A percentile compares a stretch with the other conserved stretches of the same genome.
phyloP scores from a whole-genome alignment of 2,888 invertebrate genomes.

The Acrobasis suavella region DNA sequence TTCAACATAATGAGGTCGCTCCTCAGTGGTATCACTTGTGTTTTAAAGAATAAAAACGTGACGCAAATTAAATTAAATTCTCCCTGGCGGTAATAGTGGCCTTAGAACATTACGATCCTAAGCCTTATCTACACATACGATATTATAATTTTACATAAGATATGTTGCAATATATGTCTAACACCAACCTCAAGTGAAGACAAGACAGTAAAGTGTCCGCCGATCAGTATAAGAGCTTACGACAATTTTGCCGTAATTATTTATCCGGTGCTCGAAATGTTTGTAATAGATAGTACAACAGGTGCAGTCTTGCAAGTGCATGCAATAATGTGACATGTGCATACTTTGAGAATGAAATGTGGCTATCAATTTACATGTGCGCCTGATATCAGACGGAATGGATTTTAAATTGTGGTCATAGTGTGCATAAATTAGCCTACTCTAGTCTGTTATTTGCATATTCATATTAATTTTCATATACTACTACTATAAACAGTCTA shows the following conservation, averaged over 20 bases:
- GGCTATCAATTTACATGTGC: neutral
- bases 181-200: no score
- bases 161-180: no score
- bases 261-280: neutral
- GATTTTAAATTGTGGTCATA: slow-evolving; percentile 1
- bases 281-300: neutral
- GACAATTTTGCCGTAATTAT: neutral
- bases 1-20: no score
- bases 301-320: slow-evolving; percentile 2
- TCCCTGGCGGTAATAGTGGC: no score
- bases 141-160: no score
- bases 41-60: no score
- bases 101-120: no score
- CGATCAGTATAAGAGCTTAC: neutral
- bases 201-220: slow-evolving; percentile 16
- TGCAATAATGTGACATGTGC: slow-evolving; percentile 14
- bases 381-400: neutral
- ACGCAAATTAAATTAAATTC: no score
- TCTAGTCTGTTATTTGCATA: slow-evolving; percentile 5
- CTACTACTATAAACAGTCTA: no score
- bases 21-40: no score
- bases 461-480: neutral
- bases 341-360: slow-evolving; percentile 3
- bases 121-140: no score
- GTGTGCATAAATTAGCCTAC: neutral